phyloP scores from a whole-genome alignment of 2,888 invertebrate species.

The Rhagonycha lutea region DNA sequence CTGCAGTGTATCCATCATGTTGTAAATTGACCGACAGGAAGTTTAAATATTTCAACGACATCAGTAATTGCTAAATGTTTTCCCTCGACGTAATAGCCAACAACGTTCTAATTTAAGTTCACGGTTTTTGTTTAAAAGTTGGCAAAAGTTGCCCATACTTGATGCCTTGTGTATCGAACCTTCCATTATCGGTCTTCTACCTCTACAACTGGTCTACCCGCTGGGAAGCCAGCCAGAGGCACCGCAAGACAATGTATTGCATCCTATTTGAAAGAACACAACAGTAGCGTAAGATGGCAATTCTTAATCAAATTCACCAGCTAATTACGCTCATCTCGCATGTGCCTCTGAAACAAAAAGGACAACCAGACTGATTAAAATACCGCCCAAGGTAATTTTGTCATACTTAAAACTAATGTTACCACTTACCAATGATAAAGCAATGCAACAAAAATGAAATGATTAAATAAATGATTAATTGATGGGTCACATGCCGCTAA shows the following conservation, averaged over 20 bases:
- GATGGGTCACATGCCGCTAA: not conserved
- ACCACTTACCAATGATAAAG: conserved; percentile 21
- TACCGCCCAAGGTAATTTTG: conserved; percentile 20
- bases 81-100: conserved; percentile 35
- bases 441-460: conserved; percentile 5
- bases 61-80: conserved; percentile 42
- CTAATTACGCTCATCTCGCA: conserved; percentile 69
- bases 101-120: conserved; percentile 6
- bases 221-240: conserved; percentile 55
- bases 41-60: conserved; percentile 41
- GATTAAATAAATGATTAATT: not conserved
- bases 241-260: conserved; percentile 54
- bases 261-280: conserved; percentile 44
- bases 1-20: conserved; percentile 49
- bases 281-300: conserved; percentile 55
- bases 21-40: conserved; percentile 45
- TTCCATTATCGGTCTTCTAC: conserved; percentile 54
- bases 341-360: conserved; percentile 81
- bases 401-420: conserved; percentile 23
- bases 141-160: conserved; percentile 43
- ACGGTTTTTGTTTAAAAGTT: not conserved
- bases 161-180: conserved; percentile 46
- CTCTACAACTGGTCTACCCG: conserved; percentile 45
- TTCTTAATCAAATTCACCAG: conserved; percentile 34
- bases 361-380: conserved; percentile 59